phyloP scores from a whole-genome alignment of 2,888 invertebrate species.

The Steromphala cineraria region DNA sequence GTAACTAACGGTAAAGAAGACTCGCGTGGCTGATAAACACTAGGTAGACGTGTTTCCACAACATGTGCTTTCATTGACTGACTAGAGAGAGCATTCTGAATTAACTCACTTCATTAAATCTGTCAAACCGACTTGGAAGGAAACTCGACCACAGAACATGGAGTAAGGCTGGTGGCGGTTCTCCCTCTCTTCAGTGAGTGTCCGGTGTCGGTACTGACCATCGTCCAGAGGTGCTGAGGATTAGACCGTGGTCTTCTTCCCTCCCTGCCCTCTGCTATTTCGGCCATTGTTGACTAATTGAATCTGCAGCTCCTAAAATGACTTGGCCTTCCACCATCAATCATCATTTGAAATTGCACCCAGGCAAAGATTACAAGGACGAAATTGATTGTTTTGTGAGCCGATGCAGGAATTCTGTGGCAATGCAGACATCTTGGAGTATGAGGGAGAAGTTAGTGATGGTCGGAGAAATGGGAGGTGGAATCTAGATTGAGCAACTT shows the following conservation, averaged over 20 bases:
- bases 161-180: neutral
- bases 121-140: neutral
- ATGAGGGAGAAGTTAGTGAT: too few species aligned
- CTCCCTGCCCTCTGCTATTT: neutral
- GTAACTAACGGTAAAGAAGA: too few species aligned
- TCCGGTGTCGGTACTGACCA: neutral
- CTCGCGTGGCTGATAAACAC: too few species aligned
- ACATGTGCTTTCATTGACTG: neutral
- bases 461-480: too few species aligned
- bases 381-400: conserved; percentile 3
- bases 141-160: neutral
- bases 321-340: neutral
- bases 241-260: neutral
- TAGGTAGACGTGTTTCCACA: neutral
- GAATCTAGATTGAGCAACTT: too few species aligned
- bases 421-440: neutral
- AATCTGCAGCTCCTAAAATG: neutral
- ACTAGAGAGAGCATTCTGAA: neutral
- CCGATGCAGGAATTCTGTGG: neutral
- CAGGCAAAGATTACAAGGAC: conserved; percentile 2
- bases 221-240: neutral
- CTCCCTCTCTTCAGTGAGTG: neutral
- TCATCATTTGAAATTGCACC: conserved; percentile 2
- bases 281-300: conserved; percentile 7
- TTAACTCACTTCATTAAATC: neutral